Conservation (phyloP, 1,140 invertebrate genomes). For the Caerostris darwini region DNA sequence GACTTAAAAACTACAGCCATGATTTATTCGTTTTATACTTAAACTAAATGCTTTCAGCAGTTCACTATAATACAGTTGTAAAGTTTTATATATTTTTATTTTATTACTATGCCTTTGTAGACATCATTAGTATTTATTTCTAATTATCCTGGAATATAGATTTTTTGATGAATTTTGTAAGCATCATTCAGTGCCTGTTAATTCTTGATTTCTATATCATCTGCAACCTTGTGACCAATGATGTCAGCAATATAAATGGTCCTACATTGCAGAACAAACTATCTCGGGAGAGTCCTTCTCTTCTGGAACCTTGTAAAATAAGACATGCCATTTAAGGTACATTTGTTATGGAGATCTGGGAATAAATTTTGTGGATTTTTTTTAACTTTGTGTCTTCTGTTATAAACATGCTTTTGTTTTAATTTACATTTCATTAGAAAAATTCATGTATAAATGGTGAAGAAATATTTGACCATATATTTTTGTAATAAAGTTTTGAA, state of each 20-base stretch:
- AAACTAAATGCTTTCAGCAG: not conserved
- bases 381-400: slow-evolving; percentile 23
- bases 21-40: slow-evolving; percentile 22
- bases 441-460: too few relatives aligned
- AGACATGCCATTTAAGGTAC: slow-evolving; percentile 45
- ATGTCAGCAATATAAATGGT: slow-evolving; percentile 43
- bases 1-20: not conserved
- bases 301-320: slow-evolving; percentile 68
- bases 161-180: slow-evolving; percentile 57
- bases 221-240: slow-evolving; percentile 44
- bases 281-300: slow-evolving; percentile 47
- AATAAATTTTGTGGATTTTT: slow-evolving; percentile 78
- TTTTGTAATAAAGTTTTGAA: too few relatives aligned
- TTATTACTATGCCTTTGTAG: slow-evolving; percentile 45
- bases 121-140: slow-evolving; percentile 48
- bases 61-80: not conserved
- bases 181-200: slow-evolving; percentile 75
- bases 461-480: too few relatives aligned
- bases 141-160: slow-evolving; percentile 33
- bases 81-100: slow-evolving; percentile 45
- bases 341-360: slow-evolving; percentile 77
- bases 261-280: slow-evolving; percentile 33
- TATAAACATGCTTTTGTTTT: not conserved
- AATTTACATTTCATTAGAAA: not conserved
- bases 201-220: slow-evolving; percentile 48